These are phyloP conservation scores for Lithodes maja DNA, from an alignment of 2,888 invertebrate genomes.

Conservation along the genomic window DNA sequence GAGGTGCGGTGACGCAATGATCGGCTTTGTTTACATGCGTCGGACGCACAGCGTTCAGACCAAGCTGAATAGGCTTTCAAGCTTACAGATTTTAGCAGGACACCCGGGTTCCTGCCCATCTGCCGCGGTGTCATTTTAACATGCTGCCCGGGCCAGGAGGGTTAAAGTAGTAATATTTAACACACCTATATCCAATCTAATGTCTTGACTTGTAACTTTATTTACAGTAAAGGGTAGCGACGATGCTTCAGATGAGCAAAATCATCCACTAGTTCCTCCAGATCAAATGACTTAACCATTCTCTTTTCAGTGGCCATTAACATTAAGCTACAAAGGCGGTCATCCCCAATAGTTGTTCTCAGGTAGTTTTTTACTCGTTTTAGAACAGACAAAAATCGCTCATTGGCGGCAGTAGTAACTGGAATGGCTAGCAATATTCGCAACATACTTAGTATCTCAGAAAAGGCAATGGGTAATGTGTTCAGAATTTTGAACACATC, in stretches of 20 bases:
- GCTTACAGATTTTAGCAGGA: too few species aligned
- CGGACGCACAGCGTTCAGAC: too few species aligned
- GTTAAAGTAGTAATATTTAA: not conserved
- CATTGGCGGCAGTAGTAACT: constrained; percentile 14
- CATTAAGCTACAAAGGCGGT: constrained; percentile 28
- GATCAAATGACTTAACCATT: constrained; percentile 22
- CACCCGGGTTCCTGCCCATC: too few species aligned
- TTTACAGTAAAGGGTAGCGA: constrained; percentile 9
- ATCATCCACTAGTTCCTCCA: constrained; percentile 5
- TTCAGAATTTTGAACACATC: not conserved
- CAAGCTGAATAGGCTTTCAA: too few species aligned
- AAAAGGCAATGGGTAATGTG: constrained; percentile 9
- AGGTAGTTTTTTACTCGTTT: constrained; percentile 22
- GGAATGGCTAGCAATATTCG: constrained; percentile 24
- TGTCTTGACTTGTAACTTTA: not conserved
- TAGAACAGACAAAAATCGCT: constrained; percentile 19
- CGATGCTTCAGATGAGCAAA: not conserved
- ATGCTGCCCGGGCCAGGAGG: too few species aligned
- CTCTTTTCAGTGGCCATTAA: constrained; percentile 22
- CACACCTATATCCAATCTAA: not conserved
- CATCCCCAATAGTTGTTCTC: constrained; percentile 19
- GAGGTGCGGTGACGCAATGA: too few species aligned
- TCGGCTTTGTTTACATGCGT: too few species aligned
- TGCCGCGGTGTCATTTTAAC: too few species aligned
- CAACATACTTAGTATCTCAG: constrained; percentile 2